phyloP scores from a whole-genome alignment of 2,797 vertebrate genomes.

The Orestias chungarensis region DNA sequence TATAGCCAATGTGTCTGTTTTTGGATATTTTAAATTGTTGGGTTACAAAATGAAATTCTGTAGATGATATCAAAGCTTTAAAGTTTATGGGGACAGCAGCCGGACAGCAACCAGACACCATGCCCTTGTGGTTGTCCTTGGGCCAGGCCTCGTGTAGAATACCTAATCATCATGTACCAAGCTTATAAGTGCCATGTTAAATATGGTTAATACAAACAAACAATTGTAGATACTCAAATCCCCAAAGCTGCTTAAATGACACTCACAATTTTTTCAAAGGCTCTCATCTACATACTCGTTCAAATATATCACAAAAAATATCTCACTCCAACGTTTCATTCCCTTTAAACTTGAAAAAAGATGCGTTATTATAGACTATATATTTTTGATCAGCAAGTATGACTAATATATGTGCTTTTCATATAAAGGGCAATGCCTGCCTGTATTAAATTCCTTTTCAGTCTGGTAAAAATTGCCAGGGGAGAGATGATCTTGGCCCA shows the following conservation, averaged over 20 bases:
- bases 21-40: neutral
- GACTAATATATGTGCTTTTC: neutral
- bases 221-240: slow-evolving; percentile 4
- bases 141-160: slow-evolving; percentile 42
- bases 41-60: neutral
- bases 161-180: slow-evolving; percentile 31
- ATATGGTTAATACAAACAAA: neutral
- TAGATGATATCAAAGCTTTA: slow-evolving; percentile 5
- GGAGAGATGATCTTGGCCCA: neutral
- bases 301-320: neutral
- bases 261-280: neutral
- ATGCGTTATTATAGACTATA: neutral
- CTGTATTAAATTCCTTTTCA: neutral
- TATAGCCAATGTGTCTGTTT: neutral
- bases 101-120: slow-evolving; percentile 21
- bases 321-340: neutral
- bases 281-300: neutral
- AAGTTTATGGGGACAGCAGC: slow-evolving; percentile 1
- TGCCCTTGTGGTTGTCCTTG: slow-evolving; percentile 41
- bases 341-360: neutral
- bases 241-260: slow-evolving; percentile 1
- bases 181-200: slow-evolving; percentile 10
- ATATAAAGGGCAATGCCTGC: neutral
- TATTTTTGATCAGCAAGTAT: neutral
- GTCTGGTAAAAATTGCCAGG: neutral